Percentiles rank a stretch among this genome's conserved stretches.
These are phyloP conservation scores for Hyles vespertilio DNA, from an alignment of 1,140 invertebrate species.

Conservation along the genomic window DNA sequence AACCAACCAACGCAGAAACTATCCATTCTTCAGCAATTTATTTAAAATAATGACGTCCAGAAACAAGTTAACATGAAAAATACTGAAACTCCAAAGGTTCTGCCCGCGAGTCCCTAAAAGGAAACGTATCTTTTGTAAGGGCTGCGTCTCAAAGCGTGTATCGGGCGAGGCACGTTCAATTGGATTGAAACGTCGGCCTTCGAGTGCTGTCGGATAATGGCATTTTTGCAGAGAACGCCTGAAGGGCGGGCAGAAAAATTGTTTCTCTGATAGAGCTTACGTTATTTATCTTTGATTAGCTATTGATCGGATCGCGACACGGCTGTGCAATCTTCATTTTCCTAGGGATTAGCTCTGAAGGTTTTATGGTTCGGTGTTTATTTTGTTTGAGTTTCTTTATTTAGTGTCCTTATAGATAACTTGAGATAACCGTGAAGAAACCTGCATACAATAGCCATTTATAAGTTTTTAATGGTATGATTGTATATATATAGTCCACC, in stretches of 20 bases:
- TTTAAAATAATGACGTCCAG: too few relatives aligned
- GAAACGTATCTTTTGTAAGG: constrained; percentile 31
- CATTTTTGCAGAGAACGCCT: constrained; percentile 30
- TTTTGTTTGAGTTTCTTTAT: too few relatives aligned
- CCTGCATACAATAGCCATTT: too few relatives aligned
- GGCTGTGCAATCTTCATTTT: background rate
- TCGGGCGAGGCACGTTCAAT: constrained; percentile 30
- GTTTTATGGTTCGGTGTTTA: too few relatives aligned
- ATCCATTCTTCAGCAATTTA: too few relatives aligned
- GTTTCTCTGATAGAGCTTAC: constrained; percentile 30
- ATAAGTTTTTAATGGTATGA: too few relatives aligned
- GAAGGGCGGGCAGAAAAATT: constrained; percentile 30
- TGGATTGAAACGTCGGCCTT: constrained; percentile 36
- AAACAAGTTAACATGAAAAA: too few relatives aligned
- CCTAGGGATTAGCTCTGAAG: background rate
- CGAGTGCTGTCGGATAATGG: constrained; percentile 33
- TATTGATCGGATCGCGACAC: constrained; percentile 23
- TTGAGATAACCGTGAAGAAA: too few relatives aligned
- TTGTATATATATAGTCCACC: too few relatives aligned
- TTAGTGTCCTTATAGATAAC: too few relatives aligned
- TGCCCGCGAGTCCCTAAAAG: constrained; percentile 17
- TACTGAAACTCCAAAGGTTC: background rate
- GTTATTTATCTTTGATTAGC: constrained; percentile 34
- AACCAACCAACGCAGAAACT: too few relatives aligned
- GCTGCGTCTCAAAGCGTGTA: constrained; percentile 24